These are phyloP conservation scores for Apamea epomidion DNA, from an alignment of 2,888 invertebrate genomes.

Conservation along the genomic window DNA sequence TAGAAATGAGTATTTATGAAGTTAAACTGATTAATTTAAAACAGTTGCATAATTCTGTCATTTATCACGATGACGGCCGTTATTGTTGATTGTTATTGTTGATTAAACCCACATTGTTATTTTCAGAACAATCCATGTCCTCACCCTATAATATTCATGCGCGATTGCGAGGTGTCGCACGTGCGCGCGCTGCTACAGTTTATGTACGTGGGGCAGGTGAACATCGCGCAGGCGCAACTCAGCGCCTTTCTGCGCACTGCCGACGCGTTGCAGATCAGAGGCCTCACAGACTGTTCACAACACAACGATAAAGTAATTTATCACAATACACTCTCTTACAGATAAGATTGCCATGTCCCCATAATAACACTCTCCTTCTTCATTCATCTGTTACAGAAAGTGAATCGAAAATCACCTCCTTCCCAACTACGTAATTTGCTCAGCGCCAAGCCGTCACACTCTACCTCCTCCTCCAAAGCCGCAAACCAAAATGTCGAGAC, in stretches of 20 bases:
- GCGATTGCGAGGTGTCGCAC: conserved; percentile 95
- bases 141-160: conserved; percentile 96
- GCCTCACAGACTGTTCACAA: conserved; percentile 93
- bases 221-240: conserved; percentile 94
- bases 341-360: conserved; percentile 1
- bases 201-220: conserved; percentile 96
- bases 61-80: conserved; percentile 33
- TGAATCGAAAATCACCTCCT: conserved; percentile 89
- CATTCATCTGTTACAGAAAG: conserved; percentile 82
- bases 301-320: conserved; percentile 88
- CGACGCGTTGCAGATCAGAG: conserved; percentile 94
- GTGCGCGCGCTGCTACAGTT: conserved; percentile 95
- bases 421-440: conserved; percentile 90
- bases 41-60: conserved; percentile 46
- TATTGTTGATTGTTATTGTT: conserved; percentile 59
- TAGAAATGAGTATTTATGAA: conserved; percentile 20
- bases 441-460: conserved; percentile 89
- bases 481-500: conserved; percentile 90
- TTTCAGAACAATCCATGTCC: conserved; percentile 95
- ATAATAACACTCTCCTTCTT: conserved; percentile 22
- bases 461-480: conserved; percentile 90
- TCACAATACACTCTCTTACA: conserved; percentile 12
- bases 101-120: conserved; percentile 59
- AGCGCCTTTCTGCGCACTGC: conserved; percentile 94
- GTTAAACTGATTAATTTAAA: conserved; percentile 41